These are phyloP conservation scores for Rousettus madagascariensis DNA, from an alignment of 2,797 vertebrate species.

Conservation along the genomic window DNA sequence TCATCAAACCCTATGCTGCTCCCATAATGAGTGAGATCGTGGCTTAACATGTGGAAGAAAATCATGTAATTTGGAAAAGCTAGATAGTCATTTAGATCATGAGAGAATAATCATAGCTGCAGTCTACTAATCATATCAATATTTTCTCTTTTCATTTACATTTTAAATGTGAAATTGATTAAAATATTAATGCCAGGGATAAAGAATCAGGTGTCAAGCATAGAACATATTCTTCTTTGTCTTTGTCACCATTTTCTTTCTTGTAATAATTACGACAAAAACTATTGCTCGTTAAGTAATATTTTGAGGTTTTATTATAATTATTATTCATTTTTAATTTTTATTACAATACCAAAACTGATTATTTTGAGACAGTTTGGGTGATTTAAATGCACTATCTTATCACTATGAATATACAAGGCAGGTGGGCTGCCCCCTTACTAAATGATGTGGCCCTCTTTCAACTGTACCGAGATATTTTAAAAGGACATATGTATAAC, in stretches of 20 bases:
- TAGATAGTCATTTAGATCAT: background rate
- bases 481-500: background rate
- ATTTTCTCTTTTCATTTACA: background rate
- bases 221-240: background rate
- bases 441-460: constrained; percentile 5
- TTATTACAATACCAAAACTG: background rate
- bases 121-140: background rate
- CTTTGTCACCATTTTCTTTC: background rate
- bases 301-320: background rate
- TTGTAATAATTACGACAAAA: background rate
- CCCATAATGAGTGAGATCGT: background rate
- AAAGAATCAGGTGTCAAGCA: background rate
- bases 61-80: background rate
- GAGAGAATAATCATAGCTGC: background rate
- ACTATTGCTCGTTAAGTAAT: background rate
- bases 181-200: background rate
- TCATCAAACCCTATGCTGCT: background rate
- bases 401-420: background rate
- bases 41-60: background rate
- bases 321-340: background rate
- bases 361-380: background rate
- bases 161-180: constrained; percentile 27
- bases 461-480: background rate
- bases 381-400: background rate
- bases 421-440: background rate